Evolutionary conservation across 37 sponge, comb jelly and placozoan genomes (phyloP).

Genomic region (Agelas oroides): DNA sequence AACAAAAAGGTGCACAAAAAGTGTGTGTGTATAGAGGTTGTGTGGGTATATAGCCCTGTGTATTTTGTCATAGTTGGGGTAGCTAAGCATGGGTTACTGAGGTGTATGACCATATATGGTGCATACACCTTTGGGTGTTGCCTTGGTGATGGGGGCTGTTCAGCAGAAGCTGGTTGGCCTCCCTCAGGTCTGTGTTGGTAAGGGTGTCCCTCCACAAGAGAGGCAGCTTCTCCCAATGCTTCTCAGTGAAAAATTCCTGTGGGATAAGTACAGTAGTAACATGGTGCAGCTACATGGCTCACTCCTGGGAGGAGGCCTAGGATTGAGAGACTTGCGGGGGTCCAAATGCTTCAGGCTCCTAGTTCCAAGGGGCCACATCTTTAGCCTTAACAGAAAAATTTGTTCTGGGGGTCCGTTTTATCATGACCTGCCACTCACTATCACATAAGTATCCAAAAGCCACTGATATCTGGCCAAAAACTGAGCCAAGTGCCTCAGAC

Average conservation of each 20-base stretch:
- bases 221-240: slow-evolving; percentile 77
- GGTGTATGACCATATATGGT: too few species aligned
- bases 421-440: slow-evolving; percentile 34
- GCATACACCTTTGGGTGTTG: not conserved
- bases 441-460: slow-evolving; percentile 64
- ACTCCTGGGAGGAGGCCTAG: too few species aligned
- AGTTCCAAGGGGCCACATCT: too few species aligned
- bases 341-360: too few species aligned
- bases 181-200: not conserved
- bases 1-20: too few species aligned
- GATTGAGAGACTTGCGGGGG: too few species aligned
- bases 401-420: not conserved
- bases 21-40: too few species aligned
- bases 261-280: not conserved
- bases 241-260: slow-evolving; percentile 84
- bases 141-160: not conserved
- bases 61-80: too few species aligned
- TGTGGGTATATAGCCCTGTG: too few species aligned
- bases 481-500: not conserved
- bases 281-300: too few species aligned
- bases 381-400: too few species aligned
- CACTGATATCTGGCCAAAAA: slow-evolving; percentile 45
- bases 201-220: slow-evolving; percentile 52
- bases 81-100: too few species aligned
- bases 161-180: slow-evolving; percentile 35